Evolutionary conservation across 2,797 vertebrate species (phyloP), one percentile per base, ranked within the genome.

Genomic region (Molossus molossus): DNA sequence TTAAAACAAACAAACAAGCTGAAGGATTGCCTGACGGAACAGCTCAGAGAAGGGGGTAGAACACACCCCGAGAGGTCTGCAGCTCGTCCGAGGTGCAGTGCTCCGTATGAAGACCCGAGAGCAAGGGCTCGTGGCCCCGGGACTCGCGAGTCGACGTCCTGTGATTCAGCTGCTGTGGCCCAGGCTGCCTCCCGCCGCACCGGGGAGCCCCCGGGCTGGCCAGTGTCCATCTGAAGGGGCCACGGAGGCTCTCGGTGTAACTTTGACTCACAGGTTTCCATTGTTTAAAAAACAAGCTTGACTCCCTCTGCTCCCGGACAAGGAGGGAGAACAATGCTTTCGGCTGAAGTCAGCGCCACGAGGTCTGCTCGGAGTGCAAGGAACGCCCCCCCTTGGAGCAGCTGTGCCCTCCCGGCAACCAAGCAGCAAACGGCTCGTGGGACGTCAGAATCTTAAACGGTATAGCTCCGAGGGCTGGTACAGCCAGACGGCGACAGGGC

Each of bases 21-120:
- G 29, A 64, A 69, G 60, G 85, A 55, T 3, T 25, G 88, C 53
- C 45, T 94, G 72, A 53, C 81, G n/a, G 90, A 70, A 82, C 90
- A 53, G 79, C n/a, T 33, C 69, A 48, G 94, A 96, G 90, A 88
- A 90, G 37, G 65, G 17, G 67, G 88, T 33, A 69, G 70, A 81
- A 77, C 6, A 33, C 33, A 33, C 33, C 33, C 33, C 3, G 17
- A 45, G 40, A 70, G 53, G 75, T 25, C 12, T 60, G 64, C 27
- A 8, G 6, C 6, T 5, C 1, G 1, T 55, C 53, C 73, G 75
- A 4, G 40, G 17, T 0, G 1, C 0, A 0, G n/a, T 18, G 55
- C 5, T 12, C 6, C 81, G 9, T 33, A 21, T 23, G 5, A 33
- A 48, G 33, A 3, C 7, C 3, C 1, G 6, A 40, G 8, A 50